Conservation (phyloP, 2,888 invertebrate genomes). For the Drosophila neonasuta region DNA sequence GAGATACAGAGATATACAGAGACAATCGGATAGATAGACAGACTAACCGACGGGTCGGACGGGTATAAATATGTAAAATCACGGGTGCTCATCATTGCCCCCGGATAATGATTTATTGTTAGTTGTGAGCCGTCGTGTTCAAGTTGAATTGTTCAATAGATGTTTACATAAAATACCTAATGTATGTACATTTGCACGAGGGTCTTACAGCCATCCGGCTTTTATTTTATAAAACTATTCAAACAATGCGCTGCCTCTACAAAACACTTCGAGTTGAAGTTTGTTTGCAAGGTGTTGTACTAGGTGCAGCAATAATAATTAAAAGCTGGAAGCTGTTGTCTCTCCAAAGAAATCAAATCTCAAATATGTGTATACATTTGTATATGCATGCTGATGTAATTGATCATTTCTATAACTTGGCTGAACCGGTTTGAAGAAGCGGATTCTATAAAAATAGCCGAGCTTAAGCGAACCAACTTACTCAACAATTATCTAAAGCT, state of each 20-base stretch:
- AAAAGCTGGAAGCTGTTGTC: slow-evolving; percentile 35
- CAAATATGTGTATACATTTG: slow-evolving; percentile 1
- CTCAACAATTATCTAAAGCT: slow-evolving; percentile 11
- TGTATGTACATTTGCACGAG: neutral
- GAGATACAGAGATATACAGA: neutral
- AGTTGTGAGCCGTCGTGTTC: slow-evolving; percentile 32
- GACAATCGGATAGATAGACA: neutral
- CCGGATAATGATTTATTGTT: slow-evolving; percentile 53
- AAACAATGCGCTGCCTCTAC: slow-evolving; percentile 22
- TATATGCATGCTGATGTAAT: slow-evolving; percentile 17
- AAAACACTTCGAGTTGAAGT: slow-evolving; percentile 14
- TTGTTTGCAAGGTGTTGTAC: slow-evolving; percentile 25
- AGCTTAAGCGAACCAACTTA: slow-evolving; percentile 5
- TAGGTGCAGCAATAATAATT: slow-evolving; percentile 36
- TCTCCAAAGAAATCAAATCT: slow-evolving; percentile 24
- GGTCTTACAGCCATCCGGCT: slow-evolving; percentile 20
- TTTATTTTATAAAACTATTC: slow-evolving; percentile 20
- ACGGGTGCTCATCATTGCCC: slow-evolving; percentile 51
- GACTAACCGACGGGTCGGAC: slow-evolving; percentile 4
- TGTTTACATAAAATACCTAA: slow-evolving; percentile 32
- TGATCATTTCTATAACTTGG: slow-evolving; percentile 18
- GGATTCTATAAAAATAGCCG: slow-evolving; percentile 7
- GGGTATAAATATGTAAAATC: slow-evolving; percentile 20
- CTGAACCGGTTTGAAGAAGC: slow-evolving; percentile 26
- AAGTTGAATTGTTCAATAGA: slow-evolving; percentile 36